These are phyloP conservation scores for Ectobius pallidus DNA, from an alignment of 2,888 invertebrate species.

Conservation along the genomic window DNA sequence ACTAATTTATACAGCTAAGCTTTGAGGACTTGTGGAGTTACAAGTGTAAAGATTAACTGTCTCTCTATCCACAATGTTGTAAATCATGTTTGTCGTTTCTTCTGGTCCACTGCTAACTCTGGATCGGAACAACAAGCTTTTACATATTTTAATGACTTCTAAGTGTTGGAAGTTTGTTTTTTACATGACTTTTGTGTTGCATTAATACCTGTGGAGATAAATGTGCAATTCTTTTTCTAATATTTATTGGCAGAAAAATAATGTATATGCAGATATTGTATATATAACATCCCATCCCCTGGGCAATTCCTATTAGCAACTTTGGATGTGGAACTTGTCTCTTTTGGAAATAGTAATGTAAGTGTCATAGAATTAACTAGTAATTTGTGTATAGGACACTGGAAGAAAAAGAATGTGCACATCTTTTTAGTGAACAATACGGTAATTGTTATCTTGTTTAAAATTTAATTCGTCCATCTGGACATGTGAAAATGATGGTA, in stretches of 20 bases:
- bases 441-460: constrained; percentile 25
- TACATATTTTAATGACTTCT: constrained; percentile 34
- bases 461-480: constrained; percentile 33
- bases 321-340: constrained; percentile 37
- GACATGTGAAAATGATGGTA: constrained; percentile 21
- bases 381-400: constrained; percentile 38
- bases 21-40: constrained; percentile 33
- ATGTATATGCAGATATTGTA: constrained; percentile 39
- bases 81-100: constrained; percentile 34
- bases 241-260: constrained; percentile 43
- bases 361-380: constrained; percentile 30
- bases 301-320: constrained; percentile 30
- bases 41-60: constrained; percentile 33
- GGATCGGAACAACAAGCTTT: constrained; percentile 37
- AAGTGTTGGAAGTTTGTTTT: constrained; percentile 37
- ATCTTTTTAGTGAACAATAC: constrained; percentile 35
- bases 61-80: constrained; percentile 37
- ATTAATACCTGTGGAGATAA: constrained; percentile 34
- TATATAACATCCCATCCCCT: constrained; percentile 23
- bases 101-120: constrained; percentile 30
- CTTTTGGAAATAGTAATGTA: constrained; percentile 32
- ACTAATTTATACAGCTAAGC: constrained; percentile 33
- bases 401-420: constrained; percentile 39
- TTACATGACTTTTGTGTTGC: constrained; percentile 41
- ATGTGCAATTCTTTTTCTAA: constrained; percentile 46